Evolutionary conservation across 2,113 vertebrate species (phyloP), one percentile per base, ranked within the genome.

Genomic region (Monarcha castaneiventris): DNA sequence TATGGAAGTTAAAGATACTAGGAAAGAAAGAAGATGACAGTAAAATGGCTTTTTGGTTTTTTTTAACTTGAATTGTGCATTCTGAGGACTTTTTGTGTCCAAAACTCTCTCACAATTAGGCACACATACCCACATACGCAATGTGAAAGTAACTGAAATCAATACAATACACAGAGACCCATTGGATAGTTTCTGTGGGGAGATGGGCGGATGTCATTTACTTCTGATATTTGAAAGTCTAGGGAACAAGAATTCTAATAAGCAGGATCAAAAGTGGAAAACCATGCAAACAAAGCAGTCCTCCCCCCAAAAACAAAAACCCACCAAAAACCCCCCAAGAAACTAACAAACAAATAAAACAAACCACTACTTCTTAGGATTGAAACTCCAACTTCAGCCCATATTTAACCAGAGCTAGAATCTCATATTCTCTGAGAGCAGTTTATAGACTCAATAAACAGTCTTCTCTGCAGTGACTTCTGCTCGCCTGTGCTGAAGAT

Each of bases 281-380:
- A 68, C 11, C 10, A 16, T 9, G 4, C 1, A 12, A 29, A 33
- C 26, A 63, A 30, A 30, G 4, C 0, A 20, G 3, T 10, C 2
- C 6, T 18, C 8, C 8, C 7, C 12, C 15, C 4, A 16, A 44
- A 43, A 39, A 9, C 1, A 83, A 64, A 75, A 44, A 26, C 8
- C 20, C 4, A 3, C 13, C 27, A 54, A 4, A 54, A 46, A 3
- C 1, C 14, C 7, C 6, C 7, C 39, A 26, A 6, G 6, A 32
- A 37, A 37, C 56, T 7, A 46, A n/a, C 3, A 71, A 55, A 29
- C 5, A 25, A 49, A 5, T 9, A 58, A 71, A 62, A 22, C 10
- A 73, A 73, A 48, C 2, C 8, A 17, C 8, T 27, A 19, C 55
- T 78, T 79, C 30, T 18, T 13, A 49, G n/a, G 5, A 62, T 0